These are phyloP conservation scores for Stictonetta naevosa DNA, from an alignment of 2,113 vertebrate species.

Conservation along the genomic window DNA sequence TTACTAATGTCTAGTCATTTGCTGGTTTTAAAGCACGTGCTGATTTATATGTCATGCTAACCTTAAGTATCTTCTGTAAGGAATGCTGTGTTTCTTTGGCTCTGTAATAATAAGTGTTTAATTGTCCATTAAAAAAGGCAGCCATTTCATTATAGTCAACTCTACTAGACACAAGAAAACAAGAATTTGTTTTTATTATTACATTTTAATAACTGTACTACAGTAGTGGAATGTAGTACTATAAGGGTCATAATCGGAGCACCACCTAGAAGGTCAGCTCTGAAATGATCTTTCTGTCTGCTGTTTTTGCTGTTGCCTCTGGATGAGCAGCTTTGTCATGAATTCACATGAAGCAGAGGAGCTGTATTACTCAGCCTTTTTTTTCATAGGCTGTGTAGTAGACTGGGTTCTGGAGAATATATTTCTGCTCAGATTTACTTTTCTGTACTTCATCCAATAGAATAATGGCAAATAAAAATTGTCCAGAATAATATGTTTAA, in stretches of 20 bases:
- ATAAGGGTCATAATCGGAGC: not conserved
- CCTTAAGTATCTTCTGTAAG: not conserved
- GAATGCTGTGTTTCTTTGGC: not conserved
- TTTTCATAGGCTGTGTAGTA: not conserved
- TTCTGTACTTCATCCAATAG: not conserved
- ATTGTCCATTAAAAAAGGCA: constrained; percentile 52
- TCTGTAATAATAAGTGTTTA: constrained; percentile 52
- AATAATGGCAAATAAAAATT: not conserved
- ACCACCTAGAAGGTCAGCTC: not conserved
- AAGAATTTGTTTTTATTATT: not conserved
- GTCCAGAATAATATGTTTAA: not conserved
- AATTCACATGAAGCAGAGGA: not conserved
- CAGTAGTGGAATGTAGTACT: not conserved
- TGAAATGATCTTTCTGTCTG: not conserved
- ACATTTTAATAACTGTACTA: not conserved
- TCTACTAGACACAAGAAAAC: not conserved
- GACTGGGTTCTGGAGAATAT: not conserved
- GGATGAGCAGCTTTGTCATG: not conserved
- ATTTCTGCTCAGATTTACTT: not conserved
- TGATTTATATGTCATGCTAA: constrained; percentile 48
- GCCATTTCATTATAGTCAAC: constrained; percentile 40
- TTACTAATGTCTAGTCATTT: constrained; percentile 53
- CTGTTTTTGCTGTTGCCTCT: not conserved
- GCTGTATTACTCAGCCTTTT: not conserved
- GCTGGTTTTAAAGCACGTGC: constrained; percentile 58